Conservation (phyloP, 2,797 vertebrate genomes). For the Babyrousa celebensis region DNA sequence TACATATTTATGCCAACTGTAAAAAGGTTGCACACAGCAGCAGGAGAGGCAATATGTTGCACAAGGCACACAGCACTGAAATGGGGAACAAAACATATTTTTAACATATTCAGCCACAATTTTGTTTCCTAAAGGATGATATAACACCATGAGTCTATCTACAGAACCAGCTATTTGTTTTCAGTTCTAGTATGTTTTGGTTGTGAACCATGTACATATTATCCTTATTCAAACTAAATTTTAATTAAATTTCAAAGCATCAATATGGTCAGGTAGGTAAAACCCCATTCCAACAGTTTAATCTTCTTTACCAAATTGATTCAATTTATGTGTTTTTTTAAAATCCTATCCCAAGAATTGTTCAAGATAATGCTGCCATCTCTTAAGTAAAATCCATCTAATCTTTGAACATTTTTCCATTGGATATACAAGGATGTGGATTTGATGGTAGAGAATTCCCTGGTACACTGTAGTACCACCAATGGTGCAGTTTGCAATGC, state of each 20-base stretch:
- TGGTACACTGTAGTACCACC: conserved; percentile 11
- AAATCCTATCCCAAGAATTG: conserved; percentile 43
- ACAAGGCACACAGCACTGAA: neutral
- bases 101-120: conserved; percentile 71
- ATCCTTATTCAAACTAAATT: conserved; percentile 70
- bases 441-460: conserved; percentile 83
- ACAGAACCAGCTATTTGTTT: conserved; percentile 59
- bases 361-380: conserved; percentile 85
- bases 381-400: conserved; percentile 79
- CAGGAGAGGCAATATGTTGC: conserved; percentile 22
- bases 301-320: conserved; percentile 82
- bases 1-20: neutral
- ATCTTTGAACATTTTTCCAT: conserved; percentile 70
- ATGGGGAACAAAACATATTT: conserved; percentile 36
- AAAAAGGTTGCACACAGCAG: conserved; percentile 71
- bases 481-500: conserved; percentile 60
- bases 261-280: conserved; percentile 39
- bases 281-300: conserved; percentile 78
- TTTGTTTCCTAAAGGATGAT: conserved; percentile 76
- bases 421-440: conserved; percentile 53
- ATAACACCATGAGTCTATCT: conserved; percentile 76
- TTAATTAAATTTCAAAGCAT: conserved; percentile 85
- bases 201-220: conserved; percentile 79
- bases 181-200: conserved; percentile 59
- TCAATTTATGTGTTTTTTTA: conserved; percentile 65